Evolutionary conservation across 2,113 vertebrate genomes (phyloP), one percentile per base, ranked within the genome.

Genomic region (Rhinolophus sinicus): DNA sequence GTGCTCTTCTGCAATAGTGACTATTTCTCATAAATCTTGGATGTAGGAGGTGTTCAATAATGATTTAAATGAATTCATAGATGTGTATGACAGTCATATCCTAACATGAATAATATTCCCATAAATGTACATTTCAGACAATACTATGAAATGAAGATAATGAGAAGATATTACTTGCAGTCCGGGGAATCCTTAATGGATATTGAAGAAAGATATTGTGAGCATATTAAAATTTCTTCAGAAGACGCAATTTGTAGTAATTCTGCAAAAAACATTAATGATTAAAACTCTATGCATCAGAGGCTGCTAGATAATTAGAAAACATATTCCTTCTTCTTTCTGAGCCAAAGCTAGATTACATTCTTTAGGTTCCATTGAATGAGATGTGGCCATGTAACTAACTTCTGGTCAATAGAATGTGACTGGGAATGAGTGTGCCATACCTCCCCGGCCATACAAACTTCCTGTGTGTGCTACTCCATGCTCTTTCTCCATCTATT

Each of bases 191-290:
- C n/a, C 19, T 80, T 94, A 92, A 93, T 70, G 56, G 21, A 93
- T 62, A 83, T 62, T 47, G 40, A 93, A 30, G 65, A 88, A 96
- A 75, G 40, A 85, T 24, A 54, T 65, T 92, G 50, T 86, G 72
- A 91, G 81, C 30, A 38, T 52, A 96, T 52, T 88, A 52, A 60
- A 80, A 70, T 97, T 90, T 95, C 28, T 75, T 94, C 38, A 77
- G 54, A 76, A 86, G 76, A 94, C 75, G 38, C 2, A 96, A 85
- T 96, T 67, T 95, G 28, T 81, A 83, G 44, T 67, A 88, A 95
- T 80, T 67, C 65, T 76, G 2, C 72, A 84, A 83, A 94, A 95
- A 93, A 78, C 14, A 76, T 54, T 80, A 85, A 54, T 81, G 18
- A 83, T 84, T 72, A 90, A 96, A 95, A 93, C 12, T 50, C 30